phyloP scores from a whole-genome alignment of 2,888 invertebrate species.

The Scelioninae gen. 1 region DNA sequence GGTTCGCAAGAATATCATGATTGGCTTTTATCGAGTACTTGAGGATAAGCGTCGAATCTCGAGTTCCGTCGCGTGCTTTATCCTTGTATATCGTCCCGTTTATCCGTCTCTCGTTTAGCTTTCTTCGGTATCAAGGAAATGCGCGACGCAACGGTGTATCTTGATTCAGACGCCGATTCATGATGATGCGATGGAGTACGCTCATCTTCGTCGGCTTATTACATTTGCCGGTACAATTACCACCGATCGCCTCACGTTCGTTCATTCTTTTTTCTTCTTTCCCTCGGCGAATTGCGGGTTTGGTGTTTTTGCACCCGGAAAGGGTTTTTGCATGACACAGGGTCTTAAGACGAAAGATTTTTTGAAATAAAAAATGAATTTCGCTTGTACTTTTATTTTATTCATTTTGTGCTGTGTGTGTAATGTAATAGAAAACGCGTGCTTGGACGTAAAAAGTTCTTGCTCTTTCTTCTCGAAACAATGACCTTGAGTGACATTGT shows the following conservation, averaged over 20 bases:
- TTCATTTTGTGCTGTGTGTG: neutral
- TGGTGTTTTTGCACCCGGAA: neutral
- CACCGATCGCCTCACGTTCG: conserved; percentile 52
- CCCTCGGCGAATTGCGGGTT: neutral
- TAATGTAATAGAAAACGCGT: neutral
- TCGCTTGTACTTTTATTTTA: neutral
- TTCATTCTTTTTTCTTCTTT: too few species aligned
- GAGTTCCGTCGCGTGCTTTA: conserved; percentile 71
- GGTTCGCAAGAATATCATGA: conserved; percentile 64
- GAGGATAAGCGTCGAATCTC: conserved; percentile 65
- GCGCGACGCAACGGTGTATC: conserved; percentile 46
- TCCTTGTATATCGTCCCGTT: conserved; percentile 70
- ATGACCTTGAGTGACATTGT: conserved; percentile 68
- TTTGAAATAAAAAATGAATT: conserved; percentile 6
- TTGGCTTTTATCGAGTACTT: conserved; percentile 67
- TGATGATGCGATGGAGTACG: conserved; percentile 41
- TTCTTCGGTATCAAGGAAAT: conserved; percentile 59
- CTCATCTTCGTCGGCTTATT: conserved; percentile 73
- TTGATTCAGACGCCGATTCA: conserved; percentile 60
- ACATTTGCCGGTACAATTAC: conserved; percentile 75
- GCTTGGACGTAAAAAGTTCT: neutral
- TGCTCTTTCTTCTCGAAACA: conserved; percentile 54
- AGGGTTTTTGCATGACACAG: conserved; percentile 21
- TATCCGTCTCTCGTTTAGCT: conserved; percentile 57
- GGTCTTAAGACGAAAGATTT: conserved; percentile 1